These are phyloP conservation scores for Distichodus sexfasciatus DNA, from an alignment of 2,797 vertebrate species.

Conservation along the genomic window DNA sequence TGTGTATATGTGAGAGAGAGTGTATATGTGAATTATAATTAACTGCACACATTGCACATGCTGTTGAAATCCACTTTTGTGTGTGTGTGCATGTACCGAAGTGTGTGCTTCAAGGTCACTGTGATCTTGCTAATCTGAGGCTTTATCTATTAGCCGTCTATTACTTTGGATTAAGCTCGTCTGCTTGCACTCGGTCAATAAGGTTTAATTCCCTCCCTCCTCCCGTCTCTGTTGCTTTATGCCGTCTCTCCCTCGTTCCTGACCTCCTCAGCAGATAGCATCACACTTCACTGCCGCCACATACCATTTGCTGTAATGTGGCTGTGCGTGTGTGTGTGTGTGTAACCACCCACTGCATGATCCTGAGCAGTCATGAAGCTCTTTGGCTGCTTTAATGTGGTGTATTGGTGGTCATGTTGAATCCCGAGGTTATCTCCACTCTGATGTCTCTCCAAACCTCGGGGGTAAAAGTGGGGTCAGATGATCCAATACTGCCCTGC, in stretches of 20 bases:
- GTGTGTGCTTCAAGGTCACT: conserved; percentile 31
- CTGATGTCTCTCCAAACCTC: conserved; percentile 11
- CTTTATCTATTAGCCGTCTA: conserved; percentile 41
- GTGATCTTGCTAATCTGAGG: conserved; percentile 29
- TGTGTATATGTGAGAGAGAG: neutral
- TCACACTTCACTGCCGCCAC: conserved; percentile 12
- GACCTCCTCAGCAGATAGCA: conserved; percentile 37
- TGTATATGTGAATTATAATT: neutral
- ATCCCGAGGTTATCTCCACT: conserved; percentile 28
- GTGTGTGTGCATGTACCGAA: conserved; percentile 4
- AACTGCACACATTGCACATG: neutral
- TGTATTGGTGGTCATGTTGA: conserved; percentile 14
- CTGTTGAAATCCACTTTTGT: conserved; percentile 2
- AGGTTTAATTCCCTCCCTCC: conserved; percentile 19
- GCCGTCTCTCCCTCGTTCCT: conserved; percentile 13
- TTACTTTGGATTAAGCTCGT: conserved; percentile 9
- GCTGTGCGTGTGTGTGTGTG: conserved; percentile 1
- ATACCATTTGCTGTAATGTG: conserved; percentile 4
- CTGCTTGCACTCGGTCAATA: conserved; percentile 30
- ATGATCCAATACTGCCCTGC: conserved; percentile 26
- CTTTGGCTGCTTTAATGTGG: neutral
- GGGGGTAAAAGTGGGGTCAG: conserved; percentile 17
- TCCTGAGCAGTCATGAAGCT: neutral
- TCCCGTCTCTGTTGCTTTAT: conserved; percentile 3
- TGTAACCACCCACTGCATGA: neutral